Conservation (phyloP, 1,140 invertebrate species). For the Diprion similis region DNA sequence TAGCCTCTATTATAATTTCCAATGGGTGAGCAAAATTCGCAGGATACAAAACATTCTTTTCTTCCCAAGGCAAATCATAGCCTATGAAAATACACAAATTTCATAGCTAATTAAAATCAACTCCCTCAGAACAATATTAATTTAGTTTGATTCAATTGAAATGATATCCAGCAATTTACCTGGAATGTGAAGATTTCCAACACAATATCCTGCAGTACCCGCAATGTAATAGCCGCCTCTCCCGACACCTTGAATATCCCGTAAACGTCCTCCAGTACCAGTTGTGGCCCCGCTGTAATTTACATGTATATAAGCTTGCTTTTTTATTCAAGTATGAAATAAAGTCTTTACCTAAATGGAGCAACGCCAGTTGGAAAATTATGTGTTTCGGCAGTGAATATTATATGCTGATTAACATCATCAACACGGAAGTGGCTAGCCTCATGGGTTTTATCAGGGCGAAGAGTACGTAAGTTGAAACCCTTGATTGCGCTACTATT, state of each 20-base stretch:
- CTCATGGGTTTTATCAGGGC: conserved; percentile 66
- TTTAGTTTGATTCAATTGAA: conserved; percentile 9
- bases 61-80: conserved; percentile 90
- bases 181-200: conserved; percentile 91
- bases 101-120: conserved; percentile 15
- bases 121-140: conserved; percentile 14
- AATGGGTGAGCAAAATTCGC: conserved; percentile 89
- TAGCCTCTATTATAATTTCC: conserved; percentile 91
- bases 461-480: conserved; percentile 72
- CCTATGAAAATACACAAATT: conserved; percentile 52
- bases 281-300: conserved; percentile 90
- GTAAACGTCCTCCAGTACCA: conserved; percentile 92
- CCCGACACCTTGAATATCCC: conserved; percentile 95
- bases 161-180: conserved; percentile 61
- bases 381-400: conserved; percentile 98
- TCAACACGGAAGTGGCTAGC: conserved; percentile 71
- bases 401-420: conserved; percentile 81
- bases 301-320: conserved; percentile 6
- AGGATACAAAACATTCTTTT: conserved; percentile 78
- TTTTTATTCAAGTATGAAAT: conserved; percentile 10
- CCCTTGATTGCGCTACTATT: conserved; percentile 97
- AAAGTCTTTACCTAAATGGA: conserved; percentile 71
- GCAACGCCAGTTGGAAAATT: conserved; percentile 97
- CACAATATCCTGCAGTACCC: conserved; percentile 95
- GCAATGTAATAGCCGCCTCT: conserved; percentile 92